Percentiles rank a stretch among this genome's conserved stretches.
Evolutionary conservation across 2,888 invertebrate species (phyloP).

Genomic region (Ceramica pisi): DNA sequence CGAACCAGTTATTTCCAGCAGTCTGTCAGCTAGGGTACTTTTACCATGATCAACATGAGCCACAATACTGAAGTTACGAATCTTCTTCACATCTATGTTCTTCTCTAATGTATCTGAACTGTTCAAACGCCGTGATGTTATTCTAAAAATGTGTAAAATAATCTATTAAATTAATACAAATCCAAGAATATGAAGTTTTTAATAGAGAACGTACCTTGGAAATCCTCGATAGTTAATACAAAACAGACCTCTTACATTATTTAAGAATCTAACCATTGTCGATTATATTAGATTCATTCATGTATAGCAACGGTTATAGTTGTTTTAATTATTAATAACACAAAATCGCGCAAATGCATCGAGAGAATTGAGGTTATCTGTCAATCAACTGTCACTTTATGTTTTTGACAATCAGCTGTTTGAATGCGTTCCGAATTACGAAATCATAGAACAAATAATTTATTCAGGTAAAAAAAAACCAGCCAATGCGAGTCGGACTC

Average conservation of each 20-base stretch:
- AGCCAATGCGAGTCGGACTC: no score
- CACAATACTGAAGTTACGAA: slow-evolving; percentile 98
- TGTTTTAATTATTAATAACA: slow-evolving; percentile 1
- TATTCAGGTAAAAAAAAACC: no score
- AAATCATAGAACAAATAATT: not conserved
- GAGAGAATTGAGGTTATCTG: slow-evolving; percentile 46
- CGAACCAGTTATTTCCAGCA: slow-evolving; percentile 97
- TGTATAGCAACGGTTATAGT: not conserved
- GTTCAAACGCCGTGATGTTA: slow-evolving; percentile 69
- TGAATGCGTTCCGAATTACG: not conserved
- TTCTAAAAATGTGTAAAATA: slow-evolving; percentile 62
- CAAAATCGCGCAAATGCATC: not conserved
- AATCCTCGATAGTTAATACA: slow-evolving; percentile 28
- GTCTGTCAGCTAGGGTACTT: slow-evolving; percentile 98
- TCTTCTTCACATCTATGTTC: slow-evolving; percentile 82
- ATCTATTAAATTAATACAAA: slow-evolving; percentile 46
- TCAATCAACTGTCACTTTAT: slow-evolving; percentile 12
- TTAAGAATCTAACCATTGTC: slow-evolving; percentile 60
- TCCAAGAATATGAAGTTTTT: not conserved
- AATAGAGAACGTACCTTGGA: slow-evolving; percentile 45
- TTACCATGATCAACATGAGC: slow-evolving; percentile 99
- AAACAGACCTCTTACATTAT: slow-evolving; percentile 46
- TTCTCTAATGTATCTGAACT: slow-evolving; percentile 71
- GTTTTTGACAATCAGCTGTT: slow-evolving; percentile 40
- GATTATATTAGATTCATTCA: slow-evolving; percentile 36